Conservation (phyloP, 2,888 invertebrate genomes). For the Ormyrus pomaceus region DNA sequence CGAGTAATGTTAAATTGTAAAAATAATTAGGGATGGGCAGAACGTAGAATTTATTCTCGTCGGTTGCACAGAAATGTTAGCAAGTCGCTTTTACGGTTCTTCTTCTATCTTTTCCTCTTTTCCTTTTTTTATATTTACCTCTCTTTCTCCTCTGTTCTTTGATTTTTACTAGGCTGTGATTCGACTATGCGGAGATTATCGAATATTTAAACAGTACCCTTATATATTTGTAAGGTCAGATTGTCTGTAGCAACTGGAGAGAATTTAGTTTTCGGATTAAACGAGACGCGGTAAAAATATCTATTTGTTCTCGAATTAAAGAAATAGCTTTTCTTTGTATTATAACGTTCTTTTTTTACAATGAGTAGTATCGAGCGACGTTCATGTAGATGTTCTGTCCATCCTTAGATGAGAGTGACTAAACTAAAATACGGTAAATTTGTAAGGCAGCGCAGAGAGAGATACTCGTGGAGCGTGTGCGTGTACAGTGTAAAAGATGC, state of each 20-base stretch:
- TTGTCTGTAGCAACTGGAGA: conserved; percentile 49
- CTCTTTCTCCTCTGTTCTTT: conserved; percentile 43
- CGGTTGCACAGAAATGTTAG: conserved; percentile 48
- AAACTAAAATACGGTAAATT: conserved; percentile 47
- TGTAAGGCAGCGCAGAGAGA: conserved; percentile 52
- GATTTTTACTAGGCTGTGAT: conserved; percentile 63
- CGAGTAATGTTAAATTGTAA: conserved; percentile 66
- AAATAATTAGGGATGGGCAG: conserved; percentile 66
- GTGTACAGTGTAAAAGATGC: conserved; percentile 76
- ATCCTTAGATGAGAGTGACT: conserved; percentile 55
- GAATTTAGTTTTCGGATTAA: conserved; percentile 32
- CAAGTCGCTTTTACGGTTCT: conserved; percentile 43
- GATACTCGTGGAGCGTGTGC: conserved; percentile 63
- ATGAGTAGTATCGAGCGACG: conserved; percentile 49
- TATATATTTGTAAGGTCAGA: conserved; percentile 45
- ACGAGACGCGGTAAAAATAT: neutral
- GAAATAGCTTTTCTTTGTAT: conserved; percentile 48
- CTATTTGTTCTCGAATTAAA: conserved; percentile 20
- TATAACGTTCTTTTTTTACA: conserved; percentile 50
- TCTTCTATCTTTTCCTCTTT: conserved; percentile 5
- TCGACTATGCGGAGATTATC: conserved; percentile 57
- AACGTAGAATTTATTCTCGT: conserved; percentile 59
- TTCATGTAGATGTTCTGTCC: conserved; percentile 52
- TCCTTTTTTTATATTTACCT: conserved; percentile 47
- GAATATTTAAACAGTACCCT: conserved; percentile 54